Conservation (phyloP, 64 coral and sea anemone species). For the Stichodactyla mertensii region DNA sequence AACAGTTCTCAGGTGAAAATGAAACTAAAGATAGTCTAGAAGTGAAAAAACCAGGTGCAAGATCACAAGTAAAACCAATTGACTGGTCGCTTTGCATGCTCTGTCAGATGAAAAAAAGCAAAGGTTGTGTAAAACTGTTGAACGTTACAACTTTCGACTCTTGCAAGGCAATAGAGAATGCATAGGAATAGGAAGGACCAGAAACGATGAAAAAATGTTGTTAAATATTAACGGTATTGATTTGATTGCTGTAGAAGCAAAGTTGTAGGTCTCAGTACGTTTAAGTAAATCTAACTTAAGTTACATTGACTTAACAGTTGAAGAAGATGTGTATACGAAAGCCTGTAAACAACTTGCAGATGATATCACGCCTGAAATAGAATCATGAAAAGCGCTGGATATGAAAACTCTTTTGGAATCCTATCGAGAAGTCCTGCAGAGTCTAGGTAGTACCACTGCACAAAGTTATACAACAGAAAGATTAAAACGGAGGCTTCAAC, state of each 20-base stretch:
- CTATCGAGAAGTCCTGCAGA: neutral
- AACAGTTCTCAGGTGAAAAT: neutral
- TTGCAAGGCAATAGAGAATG: neutral
- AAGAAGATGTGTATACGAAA: constrained; percentile 23
- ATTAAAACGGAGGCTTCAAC: neutral
- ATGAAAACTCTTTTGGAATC: constrained; percentile 15
- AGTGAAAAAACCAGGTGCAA: too few relatives aligned
- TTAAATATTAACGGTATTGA: neutral
- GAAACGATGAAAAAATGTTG: constrained; percentile 36
- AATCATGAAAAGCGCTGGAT: neutral
- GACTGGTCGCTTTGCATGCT: too few relatives aligned
- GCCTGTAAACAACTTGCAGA: constrained; percentile 9
- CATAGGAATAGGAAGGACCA: neutral
- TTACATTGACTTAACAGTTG: neutral
- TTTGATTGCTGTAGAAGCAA: constrained; percentile 25
- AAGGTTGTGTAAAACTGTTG: neutral
- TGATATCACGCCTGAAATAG: neutral
- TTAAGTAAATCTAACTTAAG: constrained; percentile 15
- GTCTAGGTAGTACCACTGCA: neutral
- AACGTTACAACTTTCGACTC: neutral
- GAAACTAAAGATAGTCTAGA: too few relatives aligned
- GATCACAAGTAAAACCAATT: too few relatives aligned
- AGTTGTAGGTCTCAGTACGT: neutral
- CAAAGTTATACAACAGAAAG: constrained; percentile 14
- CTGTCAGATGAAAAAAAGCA: too few relatives aligned